Conservation (phyloP, 2,113 vertebrate species). For the Psettodes erumei region DNA sequence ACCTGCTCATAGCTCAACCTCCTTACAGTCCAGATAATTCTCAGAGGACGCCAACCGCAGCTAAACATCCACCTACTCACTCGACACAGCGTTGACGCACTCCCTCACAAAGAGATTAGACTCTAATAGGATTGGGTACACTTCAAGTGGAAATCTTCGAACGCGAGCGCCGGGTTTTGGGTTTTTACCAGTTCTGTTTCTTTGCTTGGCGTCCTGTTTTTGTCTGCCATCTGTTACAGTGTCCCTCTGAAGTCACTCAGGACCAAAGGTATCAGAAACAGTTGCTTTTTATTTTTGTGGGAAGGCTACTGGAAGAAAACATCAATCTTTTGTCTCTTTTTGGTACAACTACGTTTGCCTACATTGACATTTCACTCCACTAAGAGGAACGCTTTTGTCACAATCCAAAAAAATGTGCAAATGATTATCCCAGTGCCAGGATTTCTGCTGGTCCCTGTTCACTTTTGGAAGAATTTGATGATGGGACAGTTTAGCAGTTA, state of each 20-base stretch:
- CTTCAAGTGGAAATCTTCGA: constrained; percentile 44
- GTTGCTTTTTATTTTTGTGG: constrained; percentile 17
- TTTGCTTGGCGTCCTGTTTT: constrained; percentile 34
- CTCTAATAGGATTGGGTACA: constrained; percentile 56
- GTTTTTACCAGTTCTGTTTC: constrained; percentile 5
- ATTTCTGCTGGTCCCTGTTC: not conserved
- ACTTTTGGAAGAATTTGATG: not conserved
- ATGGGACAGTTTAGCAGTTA: not conserved
- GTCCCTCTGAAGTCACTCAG: constrained; percentile 10
- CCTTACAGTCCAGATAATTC: constrained; percentile 50
- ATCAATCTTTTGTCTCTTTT: not conserved
- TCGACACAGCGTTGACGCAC: constrained; percentile 64
- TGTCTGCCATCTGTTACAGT: constrained; percentile 20
- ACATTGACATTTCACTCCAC: no score
- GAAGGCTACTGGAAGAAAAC: not conserved
- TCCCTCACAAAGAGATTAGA: constrained; percentile 60
- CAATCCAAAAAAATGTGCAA: not conserved
- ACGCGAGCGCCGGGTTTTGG: constrained; percentile 37
- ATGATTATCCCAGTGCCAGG: not conserved
- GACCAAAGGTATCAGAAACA: not conserved
- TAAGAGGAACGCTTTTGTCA: no score
- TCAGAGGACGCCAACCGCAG: constrained; percentile 43
- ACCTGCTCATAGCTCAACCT: constrained; percentile 45
- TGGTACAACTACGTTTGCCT: no score
- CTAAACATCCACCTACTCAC: constrained; percentile 67